Evolutionary conservation across 2,113 vertebrate species (phyloP).

Genomic region (Reinhardtius hippoglossoides): DNA sequence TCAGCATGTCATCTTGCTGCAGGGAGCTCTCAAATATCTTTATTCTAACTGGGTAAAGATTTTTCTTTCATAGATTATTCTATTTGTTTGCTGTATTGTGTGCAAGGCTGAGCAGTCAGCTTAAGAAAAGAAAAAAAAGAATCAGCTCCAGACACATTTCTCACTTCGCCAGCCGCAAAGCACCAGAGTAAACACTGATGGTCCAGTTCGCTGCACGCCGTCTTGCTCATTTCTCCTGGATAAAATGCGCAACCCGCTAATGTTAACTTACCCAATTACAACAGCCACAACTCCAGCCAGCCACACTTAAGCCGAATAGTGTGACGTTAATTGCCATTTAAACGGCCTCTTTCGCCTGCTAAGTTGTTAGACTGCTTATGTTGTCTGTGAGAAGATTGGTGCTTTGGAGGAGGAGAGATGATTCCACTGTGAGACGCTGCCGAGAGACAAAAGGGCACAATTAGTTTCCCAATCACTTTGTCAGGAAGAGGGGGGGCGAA

Average conservation of each 20-base stretch:
- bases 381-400: constrained; percentile 64
- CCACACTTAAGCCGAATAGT: constrained; percentile 55
- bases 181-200: constrained; percentile 9
- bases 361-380: constrained; percentile 57
- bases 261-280: constrained; percentile 64
- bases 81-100: neutral
- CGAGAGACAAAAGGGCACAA: constrained; percentile 71
- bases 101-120: neutral
- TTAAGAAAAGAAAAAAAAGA: constrained; percentile 7
- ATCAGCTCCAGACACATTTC: constrained; percentile 10
- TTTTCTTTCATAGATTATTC: neutral
- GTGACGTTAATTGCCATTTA: constrained; percentile 69
- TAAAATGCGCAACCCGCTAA: constrained; percentile 43
- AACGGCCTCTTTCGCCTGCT: constrained; percentile 53
- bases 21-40: constrained; percentile 24
- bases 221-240: constrained; percentile 34
- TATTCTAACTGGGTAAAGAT: neutral
- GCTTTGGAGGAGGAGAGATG: constrained; percentile 52
- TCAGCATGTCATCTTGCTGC: constrained; percentile 4
- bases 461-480: constrained; percentile 79
- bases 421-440: constrained; percentile 45
- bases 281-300: constrained; percentile 35
- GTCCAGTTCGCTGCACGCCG: constrained; percentile 16
- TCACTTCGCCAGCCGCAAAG: constrained; percentile 22
- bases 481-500: constrained; percentile 48